phyloP scores from a whole-genome alignment of 2,797 vertebrate genomes.

The Catamblyrhynchus diadema region DNA sequence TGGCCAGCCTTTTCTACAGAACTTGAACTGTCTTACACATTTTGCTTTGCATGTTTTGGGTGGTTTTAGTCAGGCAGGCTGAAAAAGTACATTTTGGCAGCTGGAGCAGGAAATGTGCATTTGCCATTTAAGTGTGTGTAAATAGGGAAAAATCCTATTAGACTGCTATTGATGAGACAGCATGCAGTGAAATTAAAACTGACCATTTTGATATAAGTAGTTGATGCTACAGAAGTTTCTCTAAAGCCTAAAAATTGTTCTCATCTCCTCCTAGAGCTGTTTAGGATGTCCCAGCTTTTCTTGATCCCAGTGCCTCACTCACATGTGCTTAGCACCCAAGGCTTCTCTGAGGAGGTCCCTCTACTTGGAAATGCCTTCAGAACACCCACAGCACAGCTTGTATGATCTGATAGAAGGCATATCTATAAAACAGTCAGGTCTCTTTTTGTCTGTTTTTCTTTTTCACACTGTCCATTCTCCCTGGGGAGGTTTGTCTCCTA shows the following conservation, averaged over 20 bases:
- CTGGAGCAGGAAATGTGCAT: neutral
- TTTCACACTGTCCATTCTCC: neutral
- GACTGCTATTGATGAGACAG: neutral
- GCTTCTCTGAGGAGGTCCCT: neutral
- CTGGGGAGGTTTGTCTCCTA: accelerated
- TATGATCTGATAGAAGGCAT: neutral
- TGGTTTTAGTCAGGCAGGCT: neutral
- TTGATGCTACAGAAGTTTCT: neutral
- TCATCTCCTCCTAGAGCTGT: neutral
- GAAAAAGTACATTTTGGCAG: neutral
- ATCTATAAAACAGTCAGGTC: neutral
- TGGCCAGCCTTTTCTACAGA: neutral
- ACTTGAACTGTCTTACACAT: neutral
- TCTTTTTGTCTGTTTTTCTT: neutral
- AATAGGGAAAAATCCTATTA: neutral
- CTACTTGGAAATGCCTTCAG: neutral
- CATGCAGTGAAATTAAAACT: neutral
- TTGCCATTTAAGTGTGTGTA: neutral
- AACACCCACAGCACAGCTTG: neutral
- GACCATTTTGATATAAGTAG: neutral
- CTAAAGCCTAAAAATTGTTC: neutral
- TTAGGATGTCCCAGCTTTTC: neutral
- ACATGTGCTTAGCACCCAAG: neutral
- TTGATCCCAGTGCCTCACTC: neutral
- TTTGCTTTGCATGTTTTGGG: neutral